A percentile compares a stretch with the other conserved stretches of the same genome.
These are phyloP conservation scores for Clivina fossor DNA, from an alignment of 2,888 invertebrate species.

Conservation along the genomic window DNA sequence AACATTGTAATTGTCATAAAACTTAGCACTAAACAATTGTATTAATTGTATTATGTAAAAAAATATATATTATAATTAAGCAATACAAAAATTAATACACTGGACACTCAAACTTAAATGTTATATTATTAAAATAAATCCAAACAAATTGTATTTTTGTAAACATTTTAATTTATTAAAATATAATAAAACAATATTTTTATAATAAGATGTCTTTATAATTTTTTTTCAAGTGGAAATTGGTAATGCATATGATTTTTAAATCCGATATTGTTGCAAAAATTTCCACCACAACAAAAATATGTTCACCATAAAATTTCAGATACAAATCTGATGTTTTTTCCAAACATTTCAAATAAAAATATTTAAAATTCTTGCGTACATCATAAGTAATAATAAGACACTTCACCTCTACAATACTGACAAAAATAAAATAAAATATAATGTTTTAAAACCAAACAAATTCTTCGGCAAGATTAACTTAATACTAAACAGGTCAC, in stretches of 20 bases:
- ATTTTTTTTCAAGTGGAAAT: neutral
- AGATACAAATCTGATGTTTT: neutral
- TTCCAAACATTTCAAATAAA: neutral
- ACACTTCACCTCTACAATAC: constrained; percentile 25
- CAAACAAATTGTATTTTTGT: constrained; percentile 43
- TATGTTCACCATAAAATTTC: too few species aligned
- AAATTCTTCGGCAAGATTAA: too few species aligned
- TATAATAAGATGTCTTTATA: constrained; percentile 22
- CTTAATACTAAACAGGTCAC: too few species aligned
- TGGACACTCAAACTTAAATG: too few species aligned
- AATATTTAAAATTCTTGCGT: neutral
- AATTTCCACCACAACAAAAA: too few species aligned
- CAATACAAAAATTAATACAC: too few species aligned
- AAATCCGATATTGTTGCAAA: neutral
- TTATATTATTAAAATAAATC: too few species aligned
- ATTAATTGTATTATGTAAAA: too few species aligned
- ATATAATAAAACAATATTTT: constrained; percentile 34
- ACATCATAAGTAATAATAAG: constrained; percentile 5
- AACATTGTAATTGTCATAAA: too few species aligned
- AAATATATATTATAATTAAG: too few species aligned
- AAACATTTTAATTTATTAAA: constrained; percentile 36
- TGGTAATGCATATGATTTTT: too few species aligned
- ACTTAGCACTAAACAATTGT: too few species aligned
- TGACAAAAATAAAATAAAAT: constrained; percentile 13
- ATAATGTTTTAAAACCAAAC: neutral